Base-by-base conservation (phyloP, 2,888 invertebrate genomes). In the Dioctria linearis region DNA sequence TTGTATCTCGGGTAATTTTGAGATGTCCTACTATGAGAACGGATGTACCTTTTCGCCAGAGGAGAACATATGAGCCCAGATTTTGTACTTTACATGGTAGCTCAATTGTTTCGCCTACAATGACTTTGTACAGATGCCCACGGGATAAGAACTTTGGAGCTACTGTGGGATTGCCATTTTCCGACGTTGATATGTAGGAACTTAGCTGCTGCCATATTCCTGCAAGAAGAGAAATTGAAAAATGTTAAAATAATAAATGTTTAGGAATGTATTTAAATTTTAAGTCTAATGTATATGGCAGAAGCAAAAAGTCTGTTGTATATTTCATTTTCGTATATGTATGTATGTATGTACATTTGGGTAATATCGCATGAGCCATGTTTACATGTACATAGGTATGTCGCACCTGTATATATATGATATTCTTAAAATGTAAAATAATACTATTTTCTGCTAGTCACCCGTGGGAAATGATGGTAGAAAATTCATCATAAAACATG, bases 111-210 rank as follows among this genome's bases (percentile, higher is more conserved):
- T n/a, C n/a, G n/a, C n/a, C n/a, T n/a, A n/a, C n/a, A n/a, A n/a
- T n/a, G n/a, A n/a, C n/a, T n/a, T n/a, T n/a, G n/a, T n/a, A n/a
- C n/a, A n/a, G n/a, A n/a, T n/a, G 1, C 93, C 89, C 94, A 42
- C 93, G 90, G 0, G 95, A 94, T 83, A 94, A 88, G 86, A 95
- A 95, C 85, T 93, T 90, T 0, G 95, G 95, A 0, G 92, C 91
- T 80, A 88, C 87, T 37, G 85, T 86, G 37, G 84, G 82, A 73
- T 78, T 79, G 76, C 80, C 81, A 49, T 75, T 75, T 71, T 81
- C 80, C 39, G 81, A 75, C 80, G 83, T 78, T 75, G 82, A 80
- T 59, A 80, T 76, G 67, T 76, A 83, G 63, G 82, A 83, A 76
- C 80, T 82, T 63, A 81, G 79, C 63, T 82, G 82, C 81, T 83